Percentiles rank a stretch among this genome's conserved stretches.
Conservation (phyloP, 2,797 vertebrate species). For the Graptemys geographica region DNA sequence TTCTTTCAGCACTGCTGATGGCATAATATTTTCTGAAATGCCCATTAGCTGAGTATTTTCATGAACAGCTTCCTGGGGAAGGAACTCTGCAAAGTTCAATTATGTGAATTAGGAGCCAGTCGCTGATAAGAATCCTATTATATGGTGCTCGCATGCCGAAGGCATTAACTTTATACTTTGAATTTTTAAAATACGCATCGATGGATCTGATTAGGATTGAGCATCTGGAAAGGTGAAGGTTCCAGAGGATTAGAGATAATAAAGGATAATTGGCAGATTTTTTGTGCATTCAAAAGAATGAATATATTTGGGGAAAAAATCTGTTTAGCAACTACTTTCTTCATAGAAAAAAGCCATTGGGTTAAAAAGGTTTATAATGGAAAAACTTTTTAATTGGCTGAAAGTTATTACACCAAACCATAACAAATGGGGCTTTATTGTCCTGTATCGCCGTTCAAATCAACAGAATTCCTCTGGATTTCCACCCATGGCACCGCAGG, state of each 20-base stretch:
- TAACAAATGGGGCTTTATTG: constrained; percentile 38
- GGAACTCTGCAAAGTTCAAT: constrained; percentile 69
- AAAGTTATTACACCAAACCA: constrained; percentile 18
- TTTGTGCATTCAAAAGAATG: not conserved
- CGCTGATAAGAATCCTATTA: constrained; percentile 58
- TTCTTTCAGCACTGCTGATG: not conserved
- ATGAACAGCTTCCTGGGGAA: constrained; percentile 64
- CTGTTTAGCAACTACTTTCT: constrained; percentile 30
- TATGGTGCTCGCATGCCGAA: constrained; percentile 53
- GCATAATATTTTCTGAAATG: constrained; percentile 69
- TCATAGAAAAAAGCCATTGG: constrained; percentile 4
- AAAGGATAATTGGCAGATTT: constrained; percentile 33
- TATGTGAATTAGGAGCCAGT: constrained; percentile 66
- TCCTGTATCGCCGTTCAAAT: constrained; percentile 43
- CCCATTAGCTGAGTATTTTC: constrained; percentile 68
- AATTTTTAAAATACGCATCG: constrained; percentile 58
- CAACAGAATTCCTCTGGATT: not conserved
- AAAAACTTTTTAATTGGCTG: constrained; percentile 31
- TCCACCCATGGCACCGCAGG: constrained; percentile 18
- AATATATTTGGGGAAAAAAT: constrained; percentile 14
- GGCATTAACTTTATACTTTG: constrained; percentile 67
- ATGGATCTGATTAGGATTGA: constrained; percentile 46
- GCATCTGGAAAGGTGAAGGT: constrained; percentile 51
- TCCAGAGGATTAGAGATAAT: constrained; percentile 39
- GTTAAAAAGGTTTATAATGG: not conserved